Evolutionary conservation across 2,113 vertebrate species (phyloP).

Genomic region (Aramus guarauna): DNA sequence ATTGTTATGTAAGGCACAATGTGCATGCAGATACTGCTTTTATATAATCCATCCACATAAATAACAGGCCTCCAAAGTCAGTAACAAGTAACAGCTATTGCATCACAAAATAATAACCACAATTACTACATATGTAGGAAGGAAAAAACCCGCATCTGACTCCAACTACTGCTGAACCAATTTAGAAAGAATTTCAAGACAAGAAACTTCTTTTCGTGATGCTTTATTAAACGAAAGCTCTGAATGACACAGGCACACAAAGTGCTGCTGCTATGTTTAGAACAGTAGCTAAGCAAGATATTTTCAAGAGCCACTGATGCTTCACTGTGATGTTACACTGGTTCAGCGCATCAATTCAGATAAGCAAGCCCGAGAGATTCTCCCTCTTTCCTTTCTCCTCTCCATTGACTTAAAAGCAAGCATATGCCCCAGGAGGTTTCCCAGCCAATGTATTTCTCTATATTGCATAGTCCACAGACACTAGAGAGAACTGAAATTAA

Average conservation of each 20-base stretch:
- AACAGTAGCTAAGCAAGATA: constrained; percentile 51
- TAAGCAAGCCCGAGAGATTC: neutral
- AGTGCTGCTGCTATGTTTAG: constrained; percentile 64
- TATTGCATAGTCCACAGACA: neutral
- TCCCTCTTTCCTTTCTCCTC: neutral
- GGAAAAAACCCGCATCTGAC: neutral
- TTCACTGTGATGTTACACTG: neutral
- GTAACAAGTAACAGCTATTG: neutral
- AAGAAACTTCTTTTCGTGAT: neutral
- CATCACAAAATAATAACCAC: neutral
- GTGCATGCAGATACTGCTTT: neutral
- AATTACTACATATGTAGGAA: neutral
- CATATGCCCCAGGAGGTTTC: neutral
- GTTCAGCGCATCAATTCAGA: constrained; percentile 19
- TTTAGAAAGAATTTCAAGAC: neutral
- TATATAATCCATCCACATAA: neutral
- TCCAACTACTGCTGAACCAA: neutral
- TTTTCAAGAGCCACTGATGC: constrained; percentile 32
- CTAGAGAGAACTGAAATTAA: neutral
- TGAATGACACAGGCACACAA: constrained; percentile 26
- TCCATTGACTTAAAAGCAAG: neutral
- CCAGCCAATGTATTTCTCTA: neutral
- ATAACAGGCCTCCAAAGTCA: neutral
- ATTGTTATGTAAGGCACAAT: neutral
- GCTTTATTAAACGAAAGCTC: neutral